These are phyloP conservation scores for Bimastos eiseni DNA, from an alignment of 2,888 invertebrate species.

Conservation along the genomic window DNA sequence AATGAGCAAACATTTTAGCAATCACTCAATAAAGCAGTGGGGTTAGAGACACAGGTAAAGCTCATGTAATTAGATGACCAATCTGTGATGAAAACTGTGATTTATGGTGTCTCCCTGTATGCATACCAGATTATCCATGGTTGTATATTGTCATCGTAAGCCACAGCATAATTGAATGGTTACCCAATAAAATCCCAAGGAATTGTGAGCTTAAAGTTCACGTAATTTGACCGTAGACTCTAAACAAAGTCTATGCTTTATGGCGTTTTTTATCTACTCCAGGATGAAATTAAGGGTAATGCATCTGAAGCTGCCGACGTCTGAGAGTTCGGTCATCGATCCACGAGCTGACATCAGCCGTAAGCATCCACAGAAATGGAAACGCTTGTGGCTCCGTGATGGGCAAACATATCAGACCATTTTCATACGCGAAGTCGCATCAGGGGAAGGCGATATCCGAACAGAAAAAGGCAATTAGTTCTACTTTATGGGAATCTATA, in stretches of 20 bases:
- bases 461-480: neutral
- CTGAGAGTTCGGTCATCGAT: neutral
- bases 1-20: neutral
- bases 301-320: neutral
- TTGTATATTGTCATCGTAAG: neutral
- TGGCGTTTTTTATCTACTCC: neutral
- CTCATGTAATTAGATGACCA: neutral
- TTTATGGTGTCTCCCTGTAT: neutral
- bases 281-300: neutral
- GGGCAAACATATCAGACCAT: neutral
- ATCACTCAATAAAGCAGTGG: neutral
- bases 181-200: neutral
- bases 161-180: neutral
- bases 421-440: neutral
- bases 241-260: neutral
- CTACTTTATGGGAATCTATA: too few relatives aligned
- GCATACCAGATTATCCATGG: neutral
- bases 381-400: neutral
- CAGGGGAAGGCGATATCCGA: neutral
- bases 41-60: neutral
- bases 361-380: neutral
- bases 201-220: neutral
- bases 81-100: neutral
- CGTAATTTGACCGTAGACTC: neutral
- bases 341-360: neutral